These are phyloP conservation scores for Astur gentilis DNA, from an alignment of 2,113 vertebrate genomes.

Conservation along the genomic window DNA sequence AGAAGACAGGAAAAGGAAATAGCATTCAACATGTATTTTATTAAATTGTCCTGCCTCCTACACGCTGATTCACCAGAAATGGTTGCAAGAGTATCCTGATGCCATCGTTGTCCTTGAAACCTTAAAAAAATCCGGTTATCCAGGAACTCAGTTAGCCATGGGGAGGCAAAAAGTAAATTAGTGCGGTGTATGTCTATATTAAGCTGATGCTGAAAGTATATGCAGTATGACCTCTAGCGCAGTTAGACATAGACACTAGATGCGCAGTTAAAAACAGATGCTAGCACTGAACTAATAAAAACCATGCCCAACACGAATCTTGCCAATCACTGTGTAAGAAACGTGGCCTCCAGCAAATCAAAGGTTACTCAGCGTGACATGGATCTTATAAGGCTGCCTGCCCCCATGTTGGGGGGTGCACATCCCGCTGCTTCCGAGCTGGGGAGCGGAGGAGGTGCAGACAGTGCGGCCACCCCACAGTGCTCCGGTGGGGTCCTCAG, in stretches of 20 bases:
- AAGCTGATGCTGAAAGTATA: background rate
- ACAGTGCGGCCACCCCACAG: background rate
- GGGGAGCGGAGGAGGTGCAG: background rate
- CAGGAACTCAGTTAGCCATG: background rate
- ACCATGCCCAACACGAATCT: background rate
- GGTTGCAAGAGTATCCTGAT: background rate
- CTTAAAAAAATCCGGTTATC: background rate
- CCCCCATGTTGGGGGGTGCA: background rate
- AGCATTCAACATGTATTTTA: background rate
- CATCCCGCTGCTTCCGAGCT: background rate
- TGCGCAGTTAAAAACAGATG: constrained; percentile 11
- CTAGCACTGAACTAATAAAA: constrained; percentile 17
- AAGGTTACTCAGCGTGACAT: background rate
- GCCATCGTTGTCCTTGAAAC: background rate
- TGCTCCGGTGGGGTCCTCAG: background rate
- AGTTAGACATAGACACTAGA: background rate
- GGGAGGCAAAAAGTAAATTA: background rate
- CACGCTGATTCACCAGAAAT: background rate
- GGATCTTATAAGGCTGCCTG: background rate
- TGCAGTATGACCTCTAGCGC: background rate
- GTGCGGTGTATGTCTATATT: background rate
- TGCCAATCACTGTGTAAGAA: background rate
- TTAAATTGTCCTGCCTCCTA: background rate
- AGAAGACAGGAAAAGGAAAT: background rate
- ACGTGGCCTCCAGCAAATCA: background rate